Conservation (phyloP, 2,797 vertebrate species). For the Pseudomugil tenellus region DNA sequence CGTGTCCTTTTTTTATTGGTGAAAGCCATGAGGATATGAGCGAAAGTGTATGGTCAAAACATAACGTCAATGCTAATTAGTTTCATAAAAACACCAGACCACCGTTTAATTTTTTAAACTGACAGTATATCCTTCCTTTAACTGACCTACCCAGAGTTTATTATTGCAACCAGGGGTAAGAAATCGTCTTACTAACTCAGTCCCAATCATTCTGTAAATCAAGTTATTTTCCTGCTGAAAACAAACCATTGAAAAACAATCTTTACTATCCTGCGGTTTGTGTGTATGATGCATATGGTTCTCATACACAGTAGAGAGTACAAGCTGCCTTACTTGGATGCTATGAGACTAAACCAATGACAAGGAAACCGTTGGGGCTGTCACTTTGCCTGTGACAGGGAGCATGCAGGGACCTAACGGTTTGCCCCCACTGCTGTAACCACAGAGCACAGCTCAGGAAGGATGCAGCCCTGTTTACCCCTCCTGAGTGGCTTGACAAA, state of each 20-base stretch:
- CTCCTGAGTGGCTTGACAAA: constrained; percentile 67
- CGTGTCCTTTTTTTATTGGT: too few species aligned
- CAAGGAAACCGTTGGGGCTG: constrained; percentile 41
- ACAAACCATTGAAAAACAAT: not conserved
- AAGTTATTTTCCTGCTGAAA: not conserved
- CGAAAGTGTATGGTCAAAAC: not conserved
- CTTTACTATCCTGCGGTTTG: constrained; percentile 1
- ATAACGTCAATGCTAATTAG: not conserved
- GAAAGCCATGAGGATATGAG: not conserved
- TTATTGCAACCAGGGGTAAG: not conserved
- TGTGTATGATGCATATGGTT: not conserved
- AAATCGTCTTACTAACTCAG: not conserved
- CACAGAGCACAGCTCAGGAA: constrained; percentile 43
- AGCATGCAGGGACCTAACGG: constrained; percentile 48
- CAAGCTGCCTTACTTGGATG: constrained; percentile 26
- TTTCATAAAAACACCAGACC: not conserved
- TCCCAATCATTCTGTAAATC: not conserved
- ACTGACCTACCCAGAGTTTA: not conserved
- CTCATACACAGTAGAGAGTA: not conserved
- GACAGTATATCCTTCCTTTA: not conserved
- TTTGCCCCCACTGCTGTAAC: constrained; percentile 52
- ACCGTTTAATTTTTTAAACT: not conserved
- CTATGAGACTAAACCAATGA: constrained; percentile 30
- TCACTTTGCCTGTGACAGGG: constrained; percentile 55
- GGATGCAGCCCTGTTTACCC: constrained; percentile 55